These are phyloP conservation scores for Melanerpes aurifrons DNA, from an alignment of 2,113 vertebrate species.

Conservation along the genomic window DNA sequence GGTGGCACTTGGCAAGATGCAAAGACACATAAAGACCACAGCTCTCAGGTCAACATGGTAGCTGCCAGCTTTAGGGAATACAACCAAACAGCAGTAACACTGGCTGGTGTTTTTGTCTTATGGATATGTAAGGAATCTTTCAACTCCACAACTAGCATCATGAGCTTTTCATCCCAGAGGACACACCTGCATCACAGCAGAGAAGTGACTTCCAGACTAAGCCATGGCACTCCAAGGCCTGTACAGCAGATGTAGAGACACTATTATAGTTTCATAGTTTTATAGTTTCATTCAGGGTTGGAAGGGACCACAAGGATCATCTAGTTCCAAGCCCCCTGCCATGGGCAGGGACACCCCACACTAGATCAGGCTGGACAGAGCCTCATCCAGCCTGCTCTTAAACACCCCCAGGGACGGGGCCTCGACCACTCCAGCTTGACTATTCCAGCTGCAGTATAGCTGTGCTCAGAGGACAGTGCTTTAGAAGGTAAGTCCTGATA, in stretches of 20 bases:
- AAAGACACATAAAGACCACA: background rate
- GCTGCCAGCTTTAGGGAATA: background rate
- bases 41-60: background rate
- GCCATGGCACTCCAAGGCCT: too few species aligned
- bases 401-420: too few species aligned
- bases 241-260: background rate
- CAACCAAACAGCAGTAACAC: background rate
- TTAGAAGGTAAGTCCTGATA: background rate
- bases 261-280: too few species aligned
- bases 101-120: background rate
- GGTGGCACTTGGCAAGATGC: background rate
- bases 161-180: background rate
- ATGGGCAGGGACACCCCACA: too few species aligned
- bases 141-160: background rate
- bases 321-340: too few species aligned
- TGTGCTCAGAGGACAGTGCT: background rate
- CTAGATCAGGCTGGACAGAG: too few species aligned
- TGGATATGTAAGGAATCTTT: background rate
- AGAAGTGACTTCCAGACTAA: background rate
- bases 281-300: too few species aligned
- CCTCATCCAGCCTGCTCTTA: too few species aligned
- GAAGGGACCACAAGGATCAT: too few species aligned
- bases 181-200: background rate
- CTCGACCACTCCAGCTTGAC: too few species aligned
- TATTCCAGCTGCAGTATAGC: background rate